Evolutionary conservation across 2,888 invertebrate genomes (phyloP).

Genomic region (Leucozona laternaria): DNA sequence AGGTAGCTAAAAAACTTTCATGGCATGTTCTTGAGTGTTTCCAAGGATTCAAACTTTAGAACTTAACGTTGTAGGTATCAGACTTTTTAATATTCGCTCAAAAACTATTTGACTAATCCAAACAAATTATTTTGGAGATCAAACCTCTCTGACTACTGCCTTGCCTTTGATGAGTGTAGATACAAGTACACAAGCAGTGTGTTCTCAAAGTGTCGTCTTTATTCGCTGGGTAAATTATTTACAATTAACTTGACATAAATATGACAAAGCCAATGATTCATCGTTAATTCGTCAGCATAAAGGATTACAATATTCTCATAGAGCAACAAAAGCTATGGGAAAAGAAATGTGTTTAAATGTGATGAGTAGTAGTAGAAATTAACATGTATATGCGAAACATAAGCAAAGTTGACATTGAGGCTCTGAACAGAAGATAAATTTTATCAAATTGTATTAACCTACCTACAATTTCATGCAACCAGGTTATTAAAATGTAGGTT

Average conservation of each 20-base stretch:
- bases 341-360: background rate
- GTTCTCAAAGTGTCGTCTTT: slow-evolving; percentile 50
- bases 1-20: too few species aligned
- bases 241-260: slow-evolving; percentile 59
- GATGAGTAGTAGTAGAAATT: slow-evolving; percentile 8
- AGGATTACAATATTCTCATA: slow-evolving; percentile 30
- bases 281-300: slow-evolving; percentile 52
- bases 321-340: slow-evolving; percentile 22
- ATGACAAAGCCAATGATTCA: slow-evolving; percentile 57
- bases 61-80: too few species aligned
- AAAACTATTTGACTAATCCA: too few species aligned
- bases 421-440: background rate
- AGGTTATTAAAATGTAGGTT: background rate
- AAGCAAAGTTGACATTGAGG: slow-evolving; percentile 48
- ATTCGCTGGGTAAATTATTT: slow-evolving; percentile 49
- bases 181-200: background rate
- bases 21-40: too few species aligned
- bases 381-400: slow-evolving; percentile 35
- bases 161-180: background rate
- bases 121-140: too few species aligned
- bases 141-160: slow-evolving; percentile 2
- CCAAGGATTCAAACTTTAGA: too few species aligned
- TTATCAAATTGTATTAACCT: slow-evolving; percentile 3
- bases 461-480: slow-evolving; percentile 20
- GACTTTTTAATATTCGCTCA: too few species aligned